phyloP scores from a whole-genome alignment of 2,888 invertebrate species.

The Orthosia cruda region DNA sequence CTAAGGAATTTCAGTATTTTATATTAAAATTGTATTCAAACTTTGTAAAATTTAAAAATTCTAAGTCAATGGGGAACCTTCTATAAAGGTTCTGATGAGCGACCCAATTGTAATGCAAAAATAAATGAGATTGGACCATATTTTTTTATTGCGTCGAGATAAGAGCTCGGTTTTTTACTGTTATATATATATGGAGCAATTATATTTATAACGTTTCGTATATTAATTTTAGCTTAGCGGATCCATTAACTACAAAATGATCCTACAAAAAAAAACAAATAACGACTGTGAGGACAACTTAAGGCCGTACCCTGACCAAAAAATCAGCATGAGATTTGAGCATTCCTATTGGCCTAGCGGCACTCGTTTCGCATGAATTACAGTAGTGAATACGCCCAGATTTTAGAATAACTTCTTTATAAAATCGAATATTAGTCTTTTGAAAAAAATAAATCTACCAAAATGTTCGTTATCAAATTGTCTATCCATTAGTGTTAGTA shows the following conservation, averaged over 20 bases:
- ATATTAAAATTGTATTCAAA: too few relatives aligned
- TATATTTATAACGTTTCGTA: not conserved
- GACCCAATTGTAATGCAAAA: conserved; percentile 14
- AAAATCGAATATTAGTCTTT: too few relatives aligned
- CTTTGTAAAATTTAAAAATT: not conserved
- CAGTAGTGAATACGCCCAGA: too few relatives aligned
- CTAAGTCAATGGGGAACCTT: conserved; percentile 15
- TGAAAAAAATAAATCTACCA: too few relatives aligned
- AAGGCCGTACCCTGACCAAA: too few relatives aligned
- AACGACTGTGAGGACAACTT: not conserved
- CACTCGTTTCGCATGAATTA: too few relatives aligned
- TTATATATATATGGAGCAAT: not conserved
- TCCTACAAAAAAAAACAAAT: not conserved
- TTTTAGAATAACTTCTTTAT: too few relatives aligned
- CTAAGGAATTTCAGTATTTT: too few relatives aligned
- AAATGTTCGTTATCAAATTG: too few relatives aligned
- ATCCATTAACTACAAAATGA: not conserved
- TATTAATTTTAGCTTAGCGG: conserved; percentile 8
- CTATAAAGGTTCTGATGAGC: not conserved
- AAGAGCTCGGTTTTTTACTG: not conserved
- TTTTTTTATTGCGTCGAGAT: conserved; percentile 13
- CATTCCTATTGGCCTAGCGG: too few relatives aligned
- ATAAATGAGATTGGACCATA: conserved; percentile 14
- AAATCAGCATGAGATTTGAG: too few relatives aligned
- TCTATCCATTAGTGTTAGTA: too few relatives aligned